Evolutionary conservation across 2,797 vertebrate species (phyloP).

Genomic region (Myotis planiceps): DNA sequence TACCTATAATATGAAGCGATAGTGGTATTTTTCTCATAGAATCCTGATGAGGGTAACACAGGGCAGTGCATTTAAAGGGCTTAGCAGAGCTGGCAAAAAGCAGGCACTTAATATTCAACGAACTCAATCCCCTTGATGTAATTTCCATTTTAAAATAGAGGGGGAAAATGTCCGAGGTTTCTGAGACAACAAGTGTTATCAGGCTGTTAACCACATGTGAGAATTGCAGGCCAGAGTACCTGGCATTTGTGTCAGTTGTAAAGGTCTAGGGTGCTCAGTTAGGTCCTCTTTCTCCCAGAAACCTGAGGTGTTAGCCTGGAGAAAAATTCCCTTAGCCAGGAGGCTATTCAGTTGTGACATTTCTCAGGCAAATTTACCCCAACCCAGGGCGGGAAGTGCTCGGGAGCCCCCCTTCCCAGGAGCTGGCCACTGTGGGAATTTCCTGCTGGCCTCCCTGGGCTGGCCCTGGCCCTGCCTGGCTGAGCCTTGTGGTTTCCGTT

Average conservation of each 20-base stretch:
- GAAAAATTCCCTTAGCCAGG: slow-evolving; percentile 67
- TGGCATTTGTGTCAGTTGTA: background rate
- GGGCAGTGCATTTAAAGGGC: background rate
- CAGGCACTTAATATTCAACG: background rate
- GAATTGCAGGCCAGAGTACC: background rate
- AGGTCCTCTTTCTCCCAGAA: slow-evolving; percentile 14
- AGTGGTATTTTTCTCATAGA: background rate
- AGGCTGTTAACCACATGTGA: background rate
- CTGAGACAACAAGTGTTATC: background rate
- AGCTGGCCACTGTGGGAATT: slow-evolving; percentile 45
- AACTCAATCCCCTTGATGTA: background rate
- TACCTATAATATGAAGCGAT: background rate
- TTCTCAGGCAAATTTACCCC: slow-evolving; percentile 62
- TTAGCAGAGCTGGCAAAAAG: background rate
- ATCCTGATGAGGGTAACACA: background rate
- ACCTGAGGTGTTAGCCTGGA: background rate
- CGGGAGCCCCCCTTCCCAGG: slow-evolving; percentile 47
- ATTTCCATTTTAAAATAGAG: background rate
- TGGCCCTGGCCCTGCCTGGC: background rate
- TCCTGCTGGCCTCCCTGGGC: slow-evolving; percentile 45
- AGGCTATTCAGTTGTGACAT: slow-evolving; percentile 47
- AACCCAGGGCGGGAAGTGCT: background rate
- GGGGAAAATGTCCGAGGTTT: background rate
- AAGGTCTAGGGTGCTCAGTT: background rate
- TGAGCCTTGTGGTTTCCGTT: slow-evolving; percentile 80